phyloP scores from a whole-genome alignment of 1,140 invertebrate species.

The Aphelinus certus region DNA sequence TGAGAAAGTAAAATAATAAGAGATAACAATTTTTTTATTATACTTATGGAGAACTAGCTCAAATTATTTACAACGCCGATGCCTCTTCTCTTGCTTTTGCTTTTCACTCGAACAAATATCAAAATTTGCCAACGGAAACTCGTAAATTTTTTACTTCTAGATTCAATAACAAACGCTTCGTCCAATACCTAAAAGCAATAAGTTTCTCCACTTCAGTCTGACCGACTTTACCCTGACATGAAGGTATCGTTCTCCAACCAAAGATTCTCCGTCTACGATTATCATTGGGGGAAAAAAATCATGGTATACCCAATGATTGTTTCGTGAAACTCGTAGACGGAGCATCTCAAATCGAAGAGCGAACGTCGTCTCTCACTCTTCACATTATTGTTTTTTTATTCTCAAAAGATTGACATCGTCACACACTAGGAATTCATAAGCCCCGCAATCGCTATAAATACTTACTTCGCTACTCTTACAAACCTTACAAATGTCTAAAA shows the following conservation, averaged over 20 bases:
- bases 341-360: background rate
- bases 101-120: slow-evolving; percentile 5
- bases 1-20: slow-evolving; percentile 30
- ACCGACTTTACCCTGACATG: slow-evolving; percentile 7
- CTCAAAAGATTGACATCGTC: slow-evolving; percentile 39
- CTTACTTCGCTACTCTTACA: slow-evolving; percentile 59
- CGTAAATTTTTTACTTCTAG: background rate
- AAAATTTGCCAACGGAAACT: slow-evolving; percentile 19
- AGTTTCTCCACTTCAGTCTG: slow-evolving; percentile 1
- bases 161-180: slow-evolving; percentile 25
- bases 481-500: slow-evolving; percentile 65
- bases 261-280: too few species aligned
- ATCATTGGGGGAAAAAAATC: too few species aligned
- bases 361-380: background rate
- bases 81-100: slow-evolving; percentile 1
- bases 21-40: slow-evolving; percentile 29
- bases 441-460: slow-evolving; percentile 51
- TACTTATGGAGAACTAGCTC: slow-evolving; percentile 6
- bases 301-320: too few species aligned
- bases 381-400: background rate
- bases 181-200: slow-evolving; percentile 12
- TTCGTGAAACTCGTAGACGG: background rate
- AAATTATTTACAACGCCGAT: slow-evolving; percentile 32
- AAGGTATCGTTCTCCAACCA: too few species aligned
- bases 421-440: slow-evolving; percentile 47